Evolutionary conservation across 2,113 vertebrate species (phyloP), one percentile per base, ranked within the genome.

Genomic region (Vidua macroura): DNA sequence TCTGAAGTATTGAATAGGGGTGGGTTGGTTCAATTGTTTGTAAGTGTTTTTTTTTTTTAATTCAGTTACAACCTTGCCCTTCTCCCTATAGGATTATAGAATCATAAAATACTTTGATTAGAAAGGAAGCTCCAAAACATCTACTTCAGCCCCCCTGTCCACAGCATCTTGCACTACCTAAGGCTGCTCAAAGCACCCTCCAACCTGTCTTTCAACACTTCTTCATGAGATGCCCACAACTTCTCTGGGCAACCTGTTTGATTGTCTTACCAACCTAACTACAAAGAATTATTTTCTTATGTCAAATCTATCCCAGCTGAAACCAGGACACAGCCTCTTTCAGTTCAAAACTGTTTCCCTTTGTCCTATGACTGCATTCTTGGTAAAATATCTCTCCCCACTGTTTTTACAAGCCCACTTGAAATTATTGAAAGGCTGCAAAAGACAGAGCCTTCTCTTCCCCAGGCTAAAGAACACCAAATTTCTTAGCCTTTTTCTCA

Each of bases 11-110:
- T 52, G 37, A 37, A 48, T 27, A 8, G 5, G 3, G 11, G 2
- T 10, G 5, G 4, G 3, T 13, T 31, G 10, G 15, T n/a, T n/a
- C 27, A 2, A 15, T 48, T 28, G 24, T 53, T 27, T 23, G 22
- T 3, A 24, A 6, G 25, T 1, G 3, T 1, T 0, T 1, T 55
- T 35, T 1, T 55, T 35, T 56, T 74, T 66, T 7, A 35, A 27
- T 75, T 75, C 2, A 18, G 37, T 46, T 62, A 18, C 2, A 35
- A 13, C 9, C n/a, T 76, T 77, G 48, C 5, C 19, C 10, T 27
- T 27, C 7, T 55, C 18, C 9, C 12, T 41, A 4, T 2, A 69
- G 8, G 25, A 51, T 62, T 24, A 44, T 3, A 41, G 21, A 53
- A 35, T 55, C 17, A 56, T 19, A 27, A 24, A 67, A 68, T 48